Evolutionary conservation across 1,140 invertebrate species (phyloP).

Genomic region (Papilio machaon): DNA sequence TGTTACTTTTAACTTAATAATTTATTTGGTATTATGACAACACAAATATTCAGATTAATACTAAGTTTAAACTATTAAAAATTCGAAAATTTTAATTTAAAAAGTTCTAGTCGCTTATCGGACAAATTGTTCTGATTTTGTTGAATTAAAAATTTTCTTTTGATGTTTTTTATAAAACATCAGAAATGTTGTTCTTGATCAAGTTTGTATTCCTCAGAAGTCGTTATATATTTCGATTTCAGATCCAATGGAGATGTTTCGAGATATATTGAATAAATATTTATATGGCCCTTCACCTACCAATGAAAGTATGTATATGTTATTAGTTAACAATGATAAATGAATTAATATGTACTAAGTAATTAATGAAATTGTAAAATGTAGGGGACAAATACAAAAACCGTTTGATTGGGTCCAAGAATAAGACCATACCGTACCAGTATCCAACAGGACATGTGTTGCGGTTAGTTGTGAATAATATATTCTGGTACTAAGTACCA

Average conservation of each 20-base stretch:
- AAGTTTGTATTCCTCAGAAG: background rate
- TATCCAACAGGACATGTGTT: slow-evolving; percentile 47
- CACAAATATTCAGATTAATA: too few species aligned
- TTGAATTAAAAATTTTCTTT: too few species aligned
- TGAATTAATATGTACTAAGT: background rate
- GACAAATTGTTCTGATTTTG: background rate
- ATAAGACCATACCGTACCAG: slow-evolving; percentile 36
- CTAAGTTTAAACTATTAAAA: background rate
- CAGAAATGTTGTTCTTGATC: background rate
- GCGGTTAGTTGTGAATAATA: slow-evolving; percentile 40
- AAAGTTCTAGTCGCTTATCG: background rate
- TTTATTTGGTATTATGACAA: too few species aligned
- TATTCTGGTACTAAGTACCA: background rate
- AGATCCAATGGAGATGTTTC: slow-evolving; percentile 49
- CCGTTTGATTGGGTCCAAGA: background rate
- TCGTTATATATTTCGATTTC: slow-evolving; percentile 35
- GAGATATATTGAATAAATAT: slow-evolving; percentile 44
- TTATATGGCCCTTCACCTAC: slow-evolving; percentile 43
- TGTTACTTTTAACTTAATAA: background rate
- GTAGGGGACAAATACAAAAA: background rate
- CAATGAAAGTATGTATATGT: background rate
- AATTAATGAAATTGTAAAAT: background rate
- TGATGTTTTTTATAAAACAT: background rate
- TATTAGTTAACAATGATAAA: background rate
- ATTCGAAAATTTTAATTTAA: background rate